phyloP scores from a whole-genome alignment of 1,140 invertebrate species.

The Procambarus virginalis region DNA sequence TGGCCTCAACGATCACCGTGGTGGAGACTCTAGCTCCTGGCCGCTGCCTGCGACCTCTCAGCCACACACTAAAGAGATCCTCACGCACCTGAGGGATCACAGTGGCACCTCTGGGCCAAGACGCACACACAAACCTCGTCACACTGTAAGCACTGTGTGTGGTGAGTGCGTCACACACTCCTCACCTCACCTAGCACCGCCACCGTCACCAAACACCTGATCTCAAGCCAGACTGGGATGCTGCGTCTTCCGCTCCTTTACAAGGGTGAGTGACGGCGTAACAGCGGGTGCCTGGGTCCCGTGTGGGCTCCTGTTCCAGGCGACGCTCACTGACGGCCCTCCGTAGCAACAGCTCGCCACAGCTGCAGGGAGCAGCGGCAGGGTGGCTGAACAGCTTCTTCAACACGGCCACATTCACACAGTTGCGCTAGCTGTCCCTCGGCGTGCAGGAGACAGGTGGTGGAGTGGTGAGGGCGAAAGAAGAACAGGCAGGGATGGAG shows the following conservation, averaged over 20 bases:
- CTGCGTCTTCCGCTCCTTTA: neutral
- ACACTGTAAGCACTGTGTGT: neutral
- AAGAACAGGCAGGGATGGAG: slow-evolving; percentile 14
- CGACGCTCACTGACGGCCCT: slow-evolving; percentile 20
- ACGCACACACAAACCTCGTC: neutral
- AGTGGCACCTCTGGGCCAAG: neutral
- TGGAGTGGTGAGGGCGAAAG: neutral
- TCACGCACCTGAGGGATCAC: neutral
- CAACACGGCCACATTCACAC: neutral
- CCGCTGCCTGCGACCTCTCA: neutral
- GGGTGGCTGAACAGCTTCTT: neutral
- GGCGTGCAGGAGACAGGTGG: neutral
- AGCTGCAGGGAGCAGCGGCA: neutral
- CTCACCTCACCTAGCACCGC: neutral
- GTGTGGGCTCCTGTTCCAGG: slow-evolving; percentile 18
- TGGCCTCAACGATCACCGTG: neutral
- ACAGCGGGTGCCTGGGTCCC: neutral
- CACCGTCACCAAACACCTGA: slow-evolving; percentile 3
- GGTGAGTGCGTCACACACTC: neutral
- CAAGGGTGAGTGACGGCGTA: neutral
- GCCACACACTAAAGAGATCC: neutral
- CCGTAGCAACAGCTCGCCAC: slow-evolving; percentile 39
- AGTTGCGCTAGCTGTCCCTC: neutral
- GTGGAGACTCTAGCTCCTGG: neutral
- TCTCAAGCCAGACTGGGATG: neutral